Percentiles rank a stretch among this genome's conserved stretches.
These are phyloP conservation scores for Podabrus alpinus DNA, from an alignment of 2,888 invertebrate genomes.

Conservation along the genomic window DNA sequence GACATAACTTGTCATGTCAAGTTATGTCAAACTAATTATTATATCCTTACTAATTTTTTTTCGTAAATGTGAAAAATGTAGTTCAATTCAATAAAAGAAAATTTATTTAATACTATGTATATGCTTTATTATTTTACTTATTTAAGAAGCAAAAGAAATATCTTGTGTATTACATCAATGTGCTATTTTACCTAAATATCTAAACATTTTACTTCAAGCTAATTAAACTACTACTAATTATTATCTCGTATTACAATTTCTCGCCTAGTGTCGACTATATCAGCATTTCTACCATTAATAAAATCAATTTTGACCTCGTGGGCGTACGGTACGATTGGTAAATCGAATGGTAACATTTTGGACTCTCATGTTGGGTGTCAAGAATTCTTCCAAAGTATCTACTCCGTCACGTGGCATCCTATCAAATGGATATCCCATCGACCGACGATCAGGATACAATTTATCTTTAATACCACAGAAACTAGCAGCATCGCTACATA, in stretches of 20 bases:
- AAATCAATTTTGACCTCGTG: neutral
- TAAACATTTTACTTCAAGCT: neutral
- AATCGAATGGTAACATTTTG: constrained; percentile 65
- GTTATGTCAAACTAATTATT: too few relatives aligned
- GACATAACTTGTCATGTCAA: too few relatives aligned
- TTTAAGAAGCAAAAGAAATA: neutral
- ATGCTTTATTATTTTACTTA: neutral
- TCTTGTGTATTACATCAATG: neutral
- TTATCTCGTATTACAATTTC: neutral
- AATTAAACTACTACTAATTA: neutral
- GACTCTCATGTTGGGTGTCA: constrained; percentile 69
- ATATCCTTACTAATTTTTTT: too few relatives aligned
- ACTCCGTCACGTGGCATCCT: constrained; percentile 61
- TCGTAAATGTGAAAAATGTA: too few relatives aligned
- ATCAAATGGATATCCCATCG: constrained; percentile 85
- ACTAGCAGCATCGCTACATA: constrained; percentile 71
- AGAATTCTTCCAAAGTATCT: constrained; percentile 64
- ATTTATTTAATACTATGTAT: too few relatives aligned
- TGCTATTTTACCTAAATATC: neutral
- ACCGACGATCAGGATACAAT: constrained; percentile 74
- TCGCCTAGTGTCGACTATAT: neutral
- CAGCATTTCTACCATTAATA: neutral
- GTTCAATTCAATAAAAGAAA: too few relatives aligned
- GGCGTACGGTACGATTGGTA: constrained; percentile 58
- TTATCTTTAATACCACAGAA: constrained; percentile 76